A percentile compares a stretch with the other conserved stretches of the same genome.
These are phyloP conservation scores for Trichogramma dendrolimi DNA, from an alignment of 2,888 invertebrate genomes.

Conservation along the genomic window DNA sequence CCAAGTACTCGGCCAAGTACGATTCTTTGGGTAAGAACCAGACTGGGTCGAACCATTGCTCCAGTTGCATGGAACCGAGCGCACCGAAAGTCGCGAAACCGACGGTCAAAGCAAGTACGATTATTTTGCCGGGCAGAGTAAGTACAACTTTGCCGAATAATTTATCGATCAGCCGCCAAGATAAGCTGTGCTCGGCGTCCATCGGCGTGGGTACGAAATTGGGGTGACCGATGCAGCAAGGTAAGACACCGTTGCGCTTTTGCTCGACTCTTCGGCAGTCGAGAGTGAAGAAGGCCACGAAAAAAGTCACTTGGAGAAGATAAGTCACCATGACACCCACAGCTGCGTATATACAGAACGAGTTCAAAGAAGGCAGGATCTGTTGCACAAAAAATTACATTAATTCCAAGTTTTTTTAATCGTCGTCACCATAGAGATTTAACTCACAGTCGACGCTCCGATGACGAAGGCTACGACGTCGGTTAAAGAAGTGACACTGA, in stretches of 20 bases:
- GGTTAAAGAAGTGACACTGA: conserved; percentile 78
- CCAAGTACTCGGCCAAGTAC: conserved; percentile 62
- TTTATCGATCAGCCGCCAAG: conserved; percentile 58
- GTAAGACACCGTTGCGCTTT: conserved; percentile 64
- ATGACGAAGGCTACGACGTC: conserved; percentile 77
- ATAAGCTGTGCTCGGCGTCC: conserved; percentile 55
- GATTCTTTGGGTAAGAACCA: conserved; percentile 75
- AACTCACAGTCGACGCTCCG: conserved; percentile 68
- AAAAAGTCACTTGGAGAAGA: conserved; percentile 75
- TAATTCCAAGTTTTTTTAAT: not conserved
- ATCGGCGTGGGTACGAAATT: conserved; percentile 55
- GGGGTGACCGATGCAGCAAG: conserved; percentile 67
- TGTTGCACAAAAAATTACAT: conserved; percentile 43
- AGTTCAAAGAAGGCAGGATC: conserved; percentile 75
- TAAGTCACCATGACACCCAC: conserved; percentile 72
- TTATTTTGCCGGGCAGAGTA: conserved; percentile 63
- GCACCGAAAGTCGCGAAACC: conserved; percentile 61
- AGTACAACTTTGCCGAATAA: conserved; percentile 66
- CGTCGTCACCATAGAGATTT: not conserved
- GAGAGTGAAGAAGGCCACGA: conserved; percentile 71
- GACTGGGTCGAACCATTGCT: conserved; percentile 73
- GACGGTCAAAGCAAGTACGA: conserved; percentile 61
- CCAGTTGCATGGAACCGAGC: conserved; percentile 61
- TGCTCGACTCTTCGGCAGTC: conserved; percentile 64
- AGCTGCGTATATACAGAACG: conserved; percentile 79